phyloP scores from a whole-genome alignment of 2,888 invertebrate genomes.

The Chymomyza amoena region DNA sequence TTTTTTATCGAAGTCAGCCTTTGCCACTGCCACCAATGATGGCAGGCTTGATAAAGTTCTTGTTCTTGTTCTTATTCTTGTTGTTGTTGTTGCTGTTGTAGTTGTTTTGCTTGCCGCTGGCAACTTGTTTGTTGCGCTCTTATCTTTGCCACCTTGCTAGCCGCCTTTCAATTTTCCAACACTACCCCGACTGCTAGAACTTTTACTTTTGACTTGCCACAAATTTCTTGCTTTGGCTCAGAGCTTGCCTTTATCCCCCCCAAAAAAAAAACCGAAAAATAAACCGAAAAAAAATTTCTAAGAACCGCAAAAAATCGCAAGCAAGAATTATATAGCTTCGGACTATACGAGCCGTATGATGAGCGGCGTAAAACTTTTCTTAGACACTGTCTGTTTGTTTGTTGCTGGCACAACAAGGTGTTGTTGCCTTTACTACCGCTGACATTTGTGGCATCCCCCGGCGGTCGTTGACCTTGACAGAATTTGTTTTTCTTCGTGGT shows the following conservation, averaged over 20 bases:
- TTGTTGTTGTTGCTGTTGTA: conserved; percentile 17
- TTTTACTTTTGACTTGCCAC: conserved; percentile 57
- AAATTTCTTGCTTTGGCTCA: conserved; percentile 45
- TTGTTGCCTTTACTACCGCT: not conserved
- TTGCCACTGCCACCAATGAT: not conserved
- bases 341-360: not conserved
- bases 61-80: conserved; percentile 20
- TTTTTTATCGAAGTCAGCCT: conserved; percentile 19
- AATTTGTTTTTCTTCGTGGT: conserved; percentile 15
- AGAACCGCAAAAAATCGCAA: not conserved
- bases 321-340: not conserved
- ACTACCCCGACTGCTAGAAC: conserved; percentile 27
- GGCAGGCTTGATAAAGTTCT: conserved; percentile 14
- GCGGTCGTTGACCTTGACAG: conserved; percentile 51
- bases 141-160: conserved; percentile 46
- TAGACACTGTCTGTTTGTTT: not conserved
- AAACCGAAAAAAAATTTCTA: no score
- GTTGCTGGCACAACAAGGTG: not conserved
- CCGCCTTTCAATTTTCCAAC: conserved; percentile 36
- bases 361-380: not conserved
- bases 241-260: not conserved
- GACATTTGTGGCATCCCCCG: conserved; percentile 33
- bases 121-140: conserved; percentile 15
- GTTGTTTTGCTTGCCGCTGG: conserved; percentile 30
- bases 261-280: not conserved